Conservation (phyloP, 64 coral and sea anemone species). For the Montipora foliosa region DNA sequence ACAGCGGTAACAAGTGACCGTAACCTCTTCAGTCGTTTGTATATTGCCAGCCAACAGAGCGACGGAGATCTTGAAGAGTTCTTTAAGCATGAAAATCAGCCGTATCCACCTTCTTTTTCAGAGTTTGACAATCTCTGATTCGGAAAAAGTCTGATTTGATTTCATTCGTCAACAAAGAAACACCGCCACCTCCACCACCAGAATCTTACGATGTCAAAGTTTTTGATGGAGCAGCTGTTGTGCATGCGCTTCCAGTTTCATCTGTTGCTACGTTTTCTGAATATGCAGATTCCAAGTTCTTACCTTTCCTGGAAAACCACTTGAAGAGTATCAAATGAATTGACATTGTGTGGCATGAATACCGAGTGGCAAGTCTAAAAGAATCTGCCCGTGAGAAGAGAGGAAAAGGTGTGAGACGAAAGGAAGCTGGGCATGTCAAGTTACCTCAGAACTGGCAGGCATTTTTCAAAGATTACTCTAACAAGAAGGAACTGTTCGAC, state of each 20-base stretch:
- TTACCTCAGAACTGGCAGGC: slow-evolving; percentile 45
- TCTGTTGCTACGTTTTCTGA: slow-evolving; percentile 40
- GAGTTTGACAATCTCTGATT: slow-evolving; percentile 21
- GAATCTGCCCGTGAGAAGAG: slow-evolving; percentile 34
- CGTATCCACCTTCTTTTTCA: not conserved
- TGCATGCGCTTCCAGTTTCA: slow-evolving; percentile 44
- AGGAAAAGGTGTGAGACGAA: slow-evolving; percentile 29
- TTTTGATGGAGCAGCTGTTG: slow-evolving; percentile 32
- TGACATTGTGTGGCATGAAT: slow-evolving; percentile 31
- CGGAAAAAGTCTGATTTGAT: not conserved
- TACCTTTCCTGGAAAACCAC: slow-evolving; percentile 14
- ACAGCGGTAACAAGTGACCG: slow-evolving; percentile 11
- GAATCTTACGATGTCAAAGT: slow-evolving; percentile 13
- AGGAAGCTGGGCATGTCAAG: slow-evolving; percentile 48
- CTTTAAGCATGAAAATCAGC: slow-evolving; percentile 51
- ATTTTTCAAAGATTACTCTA: slow-evolving; percentile 46
- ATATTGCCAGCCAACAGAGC: slow-evolving; percentile 26
- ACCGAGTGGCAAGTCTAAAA: slow-evolving; percentile 25
- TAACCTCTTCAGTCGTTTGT: slow-evolving; percentile 34
- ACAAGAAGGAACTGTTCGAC: slow-evolving; percentile 58
- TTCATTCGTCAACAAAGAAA: not conserved
- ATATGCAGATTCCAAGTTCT: slow-evolving; percentile 28
- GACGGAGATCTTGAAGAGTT: slow-evolving; percentile 57
- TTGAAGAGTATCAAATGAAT: not conserved
- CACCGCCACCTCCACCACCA: not conserved